Conservation (phyloP, 2,888 invertebrate species). For the Drosophila borealis region DNA sequence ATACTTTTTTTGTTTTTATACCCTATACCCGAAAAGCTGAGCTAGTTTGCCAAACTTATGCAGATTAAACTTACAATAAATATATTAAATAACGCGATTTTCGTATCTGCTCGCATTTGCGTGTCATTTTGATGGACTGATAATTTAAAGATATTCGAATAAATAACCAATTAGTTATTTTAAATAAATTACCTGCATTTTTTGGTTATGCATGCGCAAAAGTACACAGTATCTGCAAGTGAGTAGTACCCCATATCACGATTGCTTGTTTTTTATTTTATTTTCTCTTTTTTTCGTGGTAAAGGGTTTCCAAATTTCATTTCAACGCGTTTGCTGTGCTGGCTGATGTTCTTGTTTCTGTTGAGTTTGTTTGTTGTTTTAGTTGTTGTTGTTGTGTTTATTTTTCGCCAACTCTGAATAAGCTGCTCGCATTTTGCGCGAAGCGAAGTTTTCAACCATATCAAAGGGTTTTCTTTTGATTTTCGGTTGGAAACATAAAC, state of each 20-base stretch:
- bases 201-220: too few relatives aligned
- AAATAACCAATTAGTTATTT: too few relatives aligned
- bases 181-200: too few relatives aligned
- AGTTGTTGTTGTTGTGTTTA: constrained; percentile 36
- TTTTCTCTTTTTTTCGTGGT: constrained; percentile 16
- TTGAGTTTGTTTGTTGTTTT: constrained; percentile 1
- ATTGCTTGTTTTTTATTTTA: constrained; percentile 1
- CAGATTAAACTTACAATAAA: too few relatives aligned
- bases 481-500: constrained; percentile 35
- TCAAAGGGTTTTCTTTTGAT: constrained; percentile 47
- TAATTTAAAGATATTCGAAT: too few relatives aligned
- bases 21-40: neutral
- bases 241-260: neutral
- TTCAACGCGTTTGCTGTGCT: constrained; percentile 22
- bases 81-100: too few relatives aligned
- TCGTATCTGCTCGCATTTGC: too few relatives aligned
- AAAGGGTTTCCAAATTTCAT: constrained; percentile 46
- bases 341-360: neutral
- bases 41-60: too few relatives aligned
- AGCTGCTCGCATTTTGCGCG: constrained; percentile 17
- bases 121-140: too few relatives aligned
- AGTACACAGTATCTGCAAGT: neutral
- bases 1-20: constrained; percentile 41
- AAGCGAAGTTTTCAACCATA: constrained; percentile 26
- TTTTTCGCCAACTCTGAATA: constrained; percentile 43